Percentiles rank a stretch among this genome's conserved stretches.
Conservation (phyloP, 2,888 invertebrate genomes). For the Hymenopus coronatus region DNA sequence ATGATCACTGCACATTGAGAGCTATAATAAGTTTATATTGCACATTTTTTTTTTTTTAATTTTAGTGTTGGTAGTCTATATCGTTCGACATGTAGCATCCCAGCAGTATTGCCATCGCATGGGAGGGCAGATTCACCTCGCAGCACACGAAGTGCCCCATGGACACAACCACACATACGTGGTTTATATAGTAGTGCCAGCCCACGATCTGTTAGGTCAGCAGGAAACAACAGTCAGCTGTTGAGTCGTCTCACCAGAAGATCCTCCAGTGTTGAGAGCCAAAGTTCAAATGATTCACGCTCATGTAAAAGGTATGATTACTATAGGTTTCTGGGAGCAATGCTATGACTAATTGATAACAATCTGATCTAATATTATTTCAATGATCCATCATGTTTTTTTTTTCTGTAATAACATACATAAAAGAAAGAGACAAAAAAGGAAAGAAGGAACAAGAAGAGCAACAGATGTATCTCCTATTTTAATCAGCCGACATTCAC, state of each 20-base stretch:
- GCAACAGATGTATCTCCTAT: too few species aligned
- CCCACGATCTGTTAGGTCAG: conserved; percentile 78
- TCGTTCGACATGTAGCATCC: conserved; percentile 53
- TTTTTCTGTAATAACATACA: too few species aligned
- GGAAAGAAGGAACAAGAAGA: too few species aligned
- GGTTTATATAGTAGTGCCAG: conserved; percentile 76
- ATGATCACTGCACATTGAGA: background rate
- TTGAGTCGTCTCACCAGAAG: conserved; percentile 44
- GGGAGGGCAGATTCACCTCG: conserved; percentile 54
- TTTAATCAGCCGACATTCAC: too few species aligned
- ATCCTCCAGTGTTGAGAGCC: conserved; percentile 79
- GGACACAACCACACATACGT: conserved; percentile 70
- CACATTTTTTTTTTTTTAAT: background rate
- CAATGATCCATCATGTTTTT: too few species aligned
- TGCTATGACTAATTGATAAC: too few species aligned
- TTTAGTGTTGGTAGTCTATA: conserved; percentile 45
- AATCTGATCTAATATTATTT: too few species aligned
- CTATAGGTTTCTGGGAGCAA: too few species aligned
- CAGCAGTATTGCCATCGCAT: conserved; percentile 43
- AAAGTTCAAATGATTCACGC: conserved; percentile 82
- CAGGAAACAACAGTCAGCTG: conserved; percentile 44
- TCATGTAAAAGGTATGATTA: conserved; percentile 51
- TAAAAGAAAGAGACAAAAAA: too few species aligned
- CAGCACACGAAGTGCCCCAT: conserved; percentile 79
- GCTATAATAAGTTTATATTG: background rate